Evolutionary conservation across 2,113 vertebrate species (phyloP), one percentile per base, ranked within the genome.

Genomic region (Barbus barbus): DNA sequence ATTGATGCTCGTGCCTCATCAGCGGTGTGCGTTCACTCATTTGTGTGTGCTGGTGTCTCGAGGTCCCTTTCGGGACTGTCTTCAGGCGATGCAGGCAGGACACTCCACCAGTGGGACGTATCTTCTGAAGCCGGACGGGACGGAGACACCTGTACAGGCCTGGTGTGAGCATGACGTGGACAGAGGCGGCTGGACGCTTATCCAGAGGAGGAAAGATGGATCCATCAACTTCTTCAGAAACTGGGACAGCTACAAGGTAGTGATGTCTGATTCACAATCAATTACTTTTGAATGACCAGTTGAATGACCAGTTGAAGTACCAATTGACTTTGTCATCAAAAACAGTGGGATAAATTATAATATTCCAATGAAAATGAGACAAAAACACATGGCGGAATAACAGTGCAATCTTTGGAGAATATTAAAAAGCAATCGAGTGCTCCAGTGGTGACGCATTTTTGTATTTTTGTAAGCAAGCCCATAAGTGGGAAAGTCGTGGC

Each of bases 211-310:
- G 90, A 95, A 88, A 88, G 98, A 99, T 3, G 97, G 98, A 79
- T 97, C 98, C 7, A 96, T 98, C 84, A 99, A 99, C 93, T 99
- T 99, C 89, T 99, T 99, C 92, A 96, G 97, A 90, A 98, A 99
- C 85, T 99, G 97, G 98, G 97, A 99, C 81, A 98, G 92, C 86
- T 99, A 99, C 86, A 99, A 99, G 97, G 98, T 99, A 24, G 33
- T 2, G 14, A 48, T 51, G 20, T 16, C 14, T 3, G 31, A 20
- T 9, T 20, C 31, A 67, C 31, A 67, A 67, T 20, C 2, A 48
- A 48, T 14, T 13, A 12, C 46, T 48, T 14, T 14, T 20, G 8
- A 53, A n/a, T n/a, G n/a, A 53, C 16, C 51, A 6, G 51, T 53
- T 33, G 9, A 20, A 33, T 67, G 0, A 67, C 33, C 31, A 33